These are phyloP conservation scores for Amblyornis subalaris DNA, from an alignment of 2,113 vertebrate genomes.

Conservation along the genomic window DNA sequence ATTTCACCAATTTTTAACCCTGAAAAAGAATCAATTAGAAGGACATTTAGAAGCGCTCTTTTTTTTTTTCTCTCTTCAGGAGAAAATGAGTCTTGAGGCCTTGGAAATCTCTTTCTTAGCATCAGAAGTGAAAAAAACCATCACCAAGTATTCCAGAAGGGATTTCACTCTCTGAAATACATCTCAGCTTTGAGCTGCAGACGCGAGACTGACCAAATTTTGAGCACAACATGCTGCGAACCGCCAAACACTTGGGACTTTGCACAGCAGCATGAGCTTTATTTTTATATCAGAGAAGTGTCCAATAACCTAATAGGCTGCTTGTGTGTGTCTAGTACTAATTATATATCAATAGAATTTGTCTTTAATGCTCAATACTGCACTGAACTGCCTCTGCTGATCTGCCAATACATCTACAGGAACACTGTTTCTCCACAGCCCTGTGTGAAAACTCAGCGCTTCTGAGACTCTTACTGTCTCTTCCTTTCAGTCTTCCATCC, in stretches of 20 bases:
- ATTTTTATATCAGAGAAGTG: neutral
- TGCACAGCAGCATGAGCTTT: neutral
- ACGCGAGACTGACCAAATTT: neutral
- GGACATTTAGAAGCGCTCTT: neutral
- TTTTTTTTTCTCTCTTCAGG: neutral
- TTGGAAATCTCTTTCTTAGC: neutral
- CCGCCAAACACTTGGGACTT: neutral
- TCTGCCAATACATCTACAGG: neutral
- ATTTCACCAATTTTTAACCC: neutral
- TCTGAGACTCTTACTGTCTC: neutral
- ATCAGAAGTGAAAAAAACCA: neutral
- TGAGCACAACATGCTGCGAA: neutral
- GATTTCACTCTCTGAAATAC: neutral
- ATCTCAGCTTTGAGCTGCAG: neutral
- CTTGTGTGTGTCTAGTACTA: neutral
- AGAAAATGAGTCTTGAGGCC: neutral
- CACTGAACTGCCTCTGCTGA: neutral
- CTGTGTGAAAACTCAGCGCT: neutral
- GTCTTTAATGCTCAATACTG: neutral
- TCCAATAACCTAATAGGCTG: neutral
- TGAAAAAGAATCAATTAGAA: neutral
- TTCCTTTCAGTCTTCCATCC: neutral
- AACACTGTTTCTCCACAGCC: neutral
- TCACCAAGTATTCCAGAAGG: neutral
- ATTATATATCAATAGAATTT: slow-evolving; percentile 4